phyloP scores from a whole-genome alignment of 2,797 vertebrate genomes.

The Enteromius treurensis region DNA sequence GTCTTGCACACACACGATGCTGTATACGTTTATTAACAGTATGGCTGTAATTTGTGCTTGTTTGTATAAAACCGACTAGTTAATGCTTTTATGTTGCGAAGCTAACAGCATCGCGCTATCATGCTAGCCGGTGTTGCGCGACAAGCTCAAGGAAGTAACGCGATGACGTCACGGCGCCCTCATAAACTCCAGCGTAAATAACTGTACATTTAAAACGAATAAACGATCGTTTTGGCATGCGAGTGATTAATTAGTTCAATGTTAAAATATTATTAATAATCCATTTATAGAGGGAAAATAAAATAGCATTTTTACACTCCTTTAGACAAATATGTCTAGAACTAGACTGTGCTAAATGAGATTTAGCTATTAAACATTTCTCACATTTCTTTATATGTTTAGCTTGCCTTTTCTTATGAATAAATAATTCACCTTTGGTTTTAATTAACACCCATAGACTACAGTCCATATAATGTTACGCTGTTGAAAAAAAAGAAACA shows the following conservation, averaged over 20 bases:
- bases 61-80: background rate
- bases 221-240: background rate
- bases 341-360: background rate
- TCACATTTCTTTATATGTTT: background rate
- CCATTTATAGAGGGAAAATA: background rate
- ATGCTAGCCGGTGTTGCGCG: conserved; percentile 40
- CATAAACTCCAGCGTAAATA: background rate
- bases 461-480: background rate
- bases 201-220: background rate
- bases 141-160: background rate
- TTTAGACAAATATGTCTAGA: background rate
- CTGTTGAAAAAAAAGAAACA: background rate
- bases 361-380: background rate
- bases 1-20: background rate
- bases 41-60: background rate
- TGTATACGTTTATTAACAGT: background rate
- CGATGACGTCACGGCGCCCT: conserved; percentile 23
- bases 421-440: background rate
- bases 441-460: background rate
- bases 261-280: background rate
- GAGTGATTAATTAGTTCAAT: background rate
- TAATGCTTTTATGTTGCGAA: conserved; percentile 26
- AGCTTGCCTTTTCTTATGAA: background rate
- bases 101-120: conserved; percentile 30
- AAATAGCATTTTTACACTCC: background rate